Evolutionary conservation across 2,797 vertebrate genomes (phyloP).

Genomic region (Pteropus rufus): DNA sequence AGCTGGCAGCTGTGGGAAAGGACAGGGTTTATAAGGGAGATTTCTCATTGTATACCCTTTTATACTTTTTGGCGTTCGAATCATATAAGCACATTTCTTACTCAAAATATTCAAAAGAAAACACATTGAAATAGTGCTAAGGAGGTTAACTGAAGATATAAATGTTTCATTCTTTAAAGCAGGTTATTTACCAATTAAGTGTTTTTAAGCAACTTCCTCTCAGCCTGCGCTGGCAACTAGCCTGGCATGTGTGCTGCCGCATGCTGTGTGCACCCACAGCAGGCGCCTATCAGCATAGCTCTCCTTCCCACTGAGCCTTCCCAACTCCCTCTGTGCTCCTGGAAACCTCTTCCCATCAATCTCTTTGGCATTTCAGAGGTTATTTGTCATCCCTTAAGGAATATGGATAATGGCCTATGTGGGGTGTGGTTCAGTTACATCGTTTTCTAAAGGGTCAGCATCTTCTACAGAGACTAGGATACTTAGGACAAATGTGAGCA

Average conservation of each 20-base stretch:
- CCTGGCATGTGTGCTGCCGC: fast-evolving
- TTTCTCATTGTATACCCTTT: not conserved
- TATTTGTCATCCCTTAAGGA: not conserved
- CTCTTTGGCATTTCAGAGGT: not conserved
- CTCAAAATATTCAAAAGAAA: constrained; percentile 15
- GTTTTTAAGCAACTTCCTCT: not conserved
- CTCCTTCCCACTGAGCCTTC: not conserved
- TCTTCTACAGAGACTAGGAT: not conserved
- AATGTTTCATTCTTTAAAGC: not conserved
- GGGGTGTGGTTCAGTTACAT: not conserved
- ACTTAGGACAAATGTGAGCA: not conserved
- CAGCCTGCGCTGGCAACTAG: not conserved
- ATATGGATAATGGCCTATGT: not conserved
- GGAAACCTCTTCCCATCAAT: not conserved
- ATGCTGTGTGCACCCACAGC: fast-evolving
- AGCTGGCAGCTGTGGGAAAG: not conserved
- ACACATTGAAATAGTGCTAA: not conserved
- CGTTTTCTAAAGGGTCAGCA: not conserved
- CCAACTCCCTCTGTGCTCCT: not conserved
- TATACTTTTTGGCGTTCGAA: constrained; percentile 18
- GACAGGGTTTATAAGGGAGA: not conserved
- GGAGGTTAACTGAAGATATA: not conserved
- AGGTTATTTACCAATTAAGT: not conserved
- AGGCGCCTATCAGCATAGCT: fast-evolving
- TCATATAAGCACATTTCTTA: not conserved